Evolutionary conservation across 2,888 invertebrate species (phyloP).

Genomic region (Dolomedes plantarius): DNA sequence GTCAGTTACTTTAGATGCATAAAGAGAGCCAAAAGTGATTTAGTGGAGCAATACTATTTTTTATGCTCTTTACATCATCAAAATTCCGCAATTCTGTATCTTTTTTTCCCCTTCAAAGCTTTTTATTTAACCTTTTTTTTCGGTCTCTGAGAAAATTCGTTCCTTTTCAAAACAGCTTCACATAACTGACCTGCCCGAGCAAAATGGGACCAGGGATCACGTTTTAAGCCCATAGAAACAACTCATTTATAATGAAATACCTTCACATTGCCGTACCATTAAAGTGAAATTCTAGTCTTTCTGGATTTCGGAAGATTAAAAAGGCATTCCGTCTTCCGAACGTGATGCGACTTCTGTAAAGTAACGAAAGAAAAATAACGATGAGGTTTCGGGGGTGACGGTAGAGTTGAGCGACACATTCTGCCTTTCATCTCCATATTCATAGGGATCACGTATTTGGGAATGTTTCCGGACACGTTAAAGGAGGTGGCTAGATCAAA

Average conservation of each 20-base stretch:
- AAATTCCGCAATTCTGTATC: too few species aligned
- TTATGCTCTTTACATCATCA: too few species aligned
- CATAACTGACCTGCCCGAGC: background rate
- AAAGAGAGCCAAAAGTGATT: too few species aligned
- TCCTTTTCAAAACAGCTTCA: too few species aligned
- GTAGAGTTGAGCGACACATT: background rate
- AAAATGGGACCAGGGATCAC: background rate
- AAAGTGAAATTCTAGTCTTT: background rate
- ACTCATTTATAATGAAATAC: background rate
- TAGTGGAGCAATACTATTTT: too few species aligned
- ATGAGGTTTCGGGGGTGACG: too few species aligned
- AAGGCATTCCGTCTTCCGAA: background rate
- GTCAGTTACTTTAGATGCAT: too few species aligned
- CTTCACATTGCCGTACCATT: background rate
- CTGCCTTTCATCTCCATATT: background rate
- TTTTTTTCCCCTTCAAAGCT: too few species aligned
- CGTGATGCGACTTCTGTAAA: background rate
- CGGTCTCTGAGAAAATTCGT: too few species aligned
- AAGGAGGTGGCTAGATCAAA: background rate
- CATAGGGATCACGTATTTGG: background rate
- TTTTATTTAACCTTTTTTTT: background rate
- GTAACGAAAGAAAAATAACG: background rate
- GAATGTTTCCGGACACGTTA: too few species aligned
- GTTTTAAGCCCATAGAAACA: background rate
- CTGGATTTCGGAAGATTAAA: background rate